Evolutionary conservation across 2,888 invertebrate species (phyloP).

Genomic region (Conomelus anceps): DNA sequence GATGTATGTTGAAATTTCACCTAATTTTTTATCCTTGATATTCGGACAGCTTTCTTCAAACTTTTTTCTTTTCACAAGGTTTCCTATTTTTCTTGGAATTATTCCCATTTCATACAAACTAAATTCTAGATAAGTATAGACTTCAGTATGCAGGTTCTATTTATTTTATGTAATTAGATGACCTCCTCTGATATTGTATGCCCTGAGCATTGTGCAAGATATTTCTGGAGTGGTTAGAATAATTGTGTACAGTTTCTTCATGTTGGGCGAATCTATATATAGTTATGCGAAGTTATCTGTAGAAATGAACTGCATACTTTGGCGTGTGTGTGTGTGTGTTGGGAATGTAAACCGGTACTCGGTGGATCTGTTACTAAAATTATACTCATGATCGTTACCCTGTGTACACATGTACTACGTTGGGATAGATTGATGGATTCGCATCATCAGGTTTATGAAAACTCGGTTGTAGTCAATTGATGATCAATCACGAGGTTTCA

Average conservation of each 20-base stretch:
- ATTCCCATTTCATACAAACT: too few species aligned
- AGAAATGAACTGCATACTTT: neutral
- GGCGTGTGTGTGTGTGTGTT: neutral
- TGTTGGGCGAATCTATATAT: neutral
- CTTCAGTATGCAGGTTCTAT: neutral
- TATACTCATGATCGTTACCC: neutral
- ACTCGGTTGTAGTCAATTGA: neutral
- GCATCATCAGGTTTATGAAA: neutral
- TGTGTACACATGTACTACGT: neutral
- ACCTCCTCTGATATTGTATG: neutral
- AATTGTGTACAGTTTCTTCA: neutral
- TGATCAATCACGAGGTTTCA: neutral
- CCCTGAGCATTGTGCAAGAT: neutral
- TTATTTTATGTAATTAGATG: neutral
- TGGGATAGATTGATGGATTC: neutral
- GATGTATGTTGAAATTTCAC: too few species aligned
- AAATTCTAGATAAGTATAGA: neutral
- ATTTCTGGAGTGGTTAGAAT: neutral
- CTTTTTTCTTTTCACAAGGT: too few species aligned
- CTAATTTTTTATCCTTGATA: too few species aligned
- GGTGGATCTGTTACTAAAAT: neutral
- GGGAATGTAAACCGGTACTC: neutral
- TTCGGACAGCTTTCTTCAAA: too few species aligned
- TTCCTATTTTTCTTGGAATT: too few species aligned
- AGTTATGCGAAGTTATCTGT: neutral